Conservation (phyloP, 2,888 invertebrate species). For the Platycnemis pennipes region DNA sequence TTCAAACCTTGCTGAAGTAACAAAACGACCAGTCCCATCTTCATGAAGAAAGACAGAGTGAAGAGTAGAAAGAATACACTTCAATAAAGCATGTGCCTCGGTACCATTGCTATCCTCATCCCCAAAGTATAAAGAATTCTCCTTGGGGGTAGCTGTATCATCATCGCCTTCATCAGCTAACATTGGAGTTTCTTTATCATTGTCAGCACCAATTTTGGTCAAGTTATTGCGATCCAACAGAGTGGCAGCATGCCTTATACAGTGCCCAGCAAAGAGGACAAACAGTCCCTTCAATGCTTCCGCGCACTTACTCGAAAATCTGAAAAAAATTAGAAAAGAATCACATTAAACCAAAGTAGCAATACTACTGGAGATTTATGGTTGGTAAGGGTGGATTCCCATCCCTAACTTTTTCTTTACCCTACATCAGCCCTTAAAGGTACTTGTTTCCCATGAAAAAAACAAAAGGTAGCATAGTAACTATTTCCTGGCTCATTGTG, state of each 20-base stretch:
- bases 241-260: constrained; percentile 89
- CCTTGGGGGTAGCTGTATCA: neutral
- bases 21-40: constrained; percentile 85
- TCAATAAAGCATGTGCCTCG: constrained; percentile 82
- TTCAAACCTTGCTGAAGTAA: constrained; percentile 92
- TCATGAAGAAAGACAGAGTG: constrained; percentile 90
- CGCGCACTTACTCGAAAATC: constrained; percentile 88
- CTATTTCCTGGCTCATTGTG: too few species aligned
- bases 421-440: neutral
- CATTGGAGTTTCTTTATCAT: neutral
- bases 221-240: constrained; percentile 87
- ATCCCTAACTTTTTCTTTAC: too few species aligned
- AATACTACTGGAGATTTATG: too few species aligned
- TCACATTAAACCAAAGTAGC: constrained; percentile 21
- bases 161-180: neutral
- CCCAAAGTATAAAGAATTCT: constrained; percentile 23
- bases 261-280: constrained; percentile 93
- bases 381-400: too few species aligned
- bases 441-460: neutral
- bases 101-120: constrained; percentile 34
- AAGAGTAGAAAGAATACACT: constrained; percentile 88
- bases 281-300: constrained; percentile 92
- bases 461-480: neutral
- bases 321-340: constrained; percentile 77
- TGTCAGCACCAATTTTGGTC: constrained; percentile 78